Base-by-base conservation (phyloP, 2,797 vertebrate species). In the Sebastes jordani region DNA sequence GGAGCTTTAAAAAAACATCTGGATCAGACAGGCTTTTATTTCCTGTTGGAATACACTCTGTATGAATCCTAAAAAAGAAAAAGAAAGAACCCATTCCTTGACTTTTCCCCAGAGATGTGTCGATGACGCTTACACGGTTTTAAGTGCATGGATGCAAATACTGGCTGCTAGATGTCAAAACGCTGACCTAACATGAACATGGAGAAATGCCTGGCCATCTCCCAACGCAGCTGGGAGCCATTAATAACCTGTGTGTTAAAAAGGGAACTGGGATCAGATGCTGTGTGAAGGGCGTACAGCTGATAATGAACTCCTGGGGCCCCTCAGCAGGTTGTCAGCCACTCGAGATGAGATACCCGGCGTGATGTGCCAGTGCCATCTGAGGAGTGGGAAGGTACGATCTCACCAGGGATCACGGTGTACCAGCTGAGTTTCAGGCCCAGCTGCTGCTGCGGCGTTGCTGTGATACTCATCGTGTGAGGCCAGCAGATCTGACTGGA, bases 401-500 rank as follows among this genome's bases (percentile, higher is more conserved):
- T 63, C 68, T 73, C 68, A 30, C 34, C 56, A 11, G 5, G 27
- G 87, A 81, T 74, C 62, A 14, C n/a, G 5, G 54, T 29, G 68
- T 80, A 72, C 69, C 70, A 8, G 18, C 9, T 7, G 61, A 60
- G 49, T 55, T 64, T 80, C 23, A 18, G 78, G 11, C 3, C 20
- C 20, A 16, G 79, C 27, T 13, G 27, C 77, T 78, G 67, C 16
- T 18, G n/a, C 0, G 3, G 9, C 11, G 29, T 59, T 59, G 62
- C 71, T 34, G 61, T 13, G 85, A 89, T 59, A 66, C 46, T 64
- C 8, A 42, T 74, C 59, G 1, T 32, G 29, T 13, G 22, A 3
- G 23, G 11, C 65, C 11, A 29, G 54, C 78, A 42, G 82, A 72
- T 38, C 80, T 3, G 20, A 90, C 93, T 71, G 81, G 89, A 88